phyloP scores from a whole-genome alignment of 2,888 invertebrate genomes.

The Andrena flavipes region DNA sequence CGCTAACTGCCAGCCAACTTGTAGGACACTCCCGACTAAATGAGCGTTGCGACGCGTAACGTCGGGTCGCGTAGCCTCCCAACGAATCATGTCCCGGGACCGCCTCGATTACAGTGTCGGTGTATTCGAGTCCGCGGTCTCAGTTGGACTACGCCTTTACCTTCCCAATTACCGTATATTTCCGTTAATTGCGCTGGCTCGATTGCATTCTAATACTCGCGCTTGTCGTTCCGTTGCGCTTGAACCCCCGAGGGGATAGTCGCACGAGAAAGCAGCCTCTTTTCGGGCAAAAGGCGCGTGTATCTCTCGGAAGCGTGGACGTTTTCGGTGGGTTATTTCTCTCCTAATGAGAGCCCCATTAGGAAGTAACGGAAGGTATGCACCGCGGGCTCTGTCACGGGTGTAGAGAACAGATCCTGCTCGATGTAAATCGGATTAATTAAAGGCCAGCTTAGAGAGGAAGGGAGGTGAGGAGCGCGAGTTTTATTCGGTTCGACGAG shows the following conservation, averaged over 20 bases:
- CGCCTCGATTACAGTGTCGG: background rate
- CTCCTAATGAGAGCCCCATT: constrained; percentile 83
- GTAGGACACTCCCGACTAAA: constrained; percentile 14
- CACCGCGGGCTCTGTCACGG: constrained; percentile 72
- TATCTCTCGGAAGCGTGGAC: constrained; percentile 34
- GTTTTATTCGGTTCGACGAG: constrained; percentile 63
- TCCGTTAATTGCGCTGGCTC: constrained; percentile 12
- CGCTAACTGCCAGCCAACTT: constrained; percentile 17
- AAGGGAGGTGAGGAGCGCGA: background rate
- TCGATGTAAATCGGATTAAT: constrained; percentile 83
- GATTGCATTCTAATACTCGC: background rate
- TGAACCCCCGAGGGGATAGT: too few relatives aligned
- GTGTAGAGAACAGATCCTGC: constrained; percentile 69
- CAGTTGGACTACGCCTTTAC: background rate
- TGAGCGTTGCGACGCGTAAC: background rate
- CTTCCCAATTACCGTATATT: constrained; percentile 24
- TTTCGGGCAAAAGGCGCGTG: constrained; percentile 27
- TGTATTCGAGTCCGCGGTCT: background rate
- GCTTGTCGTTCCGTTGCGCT: background rate
- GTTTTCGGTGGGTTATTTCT: constrained; percentile 74
- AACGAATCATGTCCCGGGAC: too few relatives aligned
- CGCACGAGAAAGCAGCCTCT: constrained; percentile 2
- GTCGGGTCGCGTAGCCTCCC: background rate
- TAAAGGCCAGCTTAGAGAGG: constrained; percentile 66
- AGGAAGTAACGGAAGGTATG: constrained; percentile 80